Evolutionary conservation across 1,140 invertebrate genomes (phyloP).

Genomic region (roundworm (Caenorhabditis elegans)): WBcel235 BX284606.5:7235001-7235500

Average conservation of each 20-base stretch:
- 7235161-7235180: background rate
- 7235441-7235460: too few relatives aligned
- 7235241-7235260: background rate
- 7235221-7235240: background rate
- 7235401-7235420: too few relatives aligned
- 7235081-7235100: background rate
- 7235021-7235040: constrained; percentile 29
- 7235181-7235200: background rate
- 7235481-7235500: too few relatives aligned
- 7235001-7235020: constrained; percentile 16
- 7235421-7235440: too few relatives aligned
- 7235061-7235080: constrained; percentile 3
- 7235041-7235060: constrained; percentile 1
- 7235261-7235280: background rate
- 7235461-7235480: too few relatives aligned
- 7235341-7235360: background rate
- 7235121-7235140: constrained; percentile 28
- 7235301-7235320: background rate
- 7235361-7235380: too few relatives aligned
- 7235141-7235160: background rate
- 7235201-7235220: background rate
- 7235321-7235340: constrained; percentile 7
- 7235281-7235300: background rate
- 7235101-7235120: constrained; percentile 13
- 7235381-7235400: too few relatives aligned